phyloP scores from a whole-genome alignment of 2,888 invertebrate genomes.

The Melinaea menophilus region DNA sequence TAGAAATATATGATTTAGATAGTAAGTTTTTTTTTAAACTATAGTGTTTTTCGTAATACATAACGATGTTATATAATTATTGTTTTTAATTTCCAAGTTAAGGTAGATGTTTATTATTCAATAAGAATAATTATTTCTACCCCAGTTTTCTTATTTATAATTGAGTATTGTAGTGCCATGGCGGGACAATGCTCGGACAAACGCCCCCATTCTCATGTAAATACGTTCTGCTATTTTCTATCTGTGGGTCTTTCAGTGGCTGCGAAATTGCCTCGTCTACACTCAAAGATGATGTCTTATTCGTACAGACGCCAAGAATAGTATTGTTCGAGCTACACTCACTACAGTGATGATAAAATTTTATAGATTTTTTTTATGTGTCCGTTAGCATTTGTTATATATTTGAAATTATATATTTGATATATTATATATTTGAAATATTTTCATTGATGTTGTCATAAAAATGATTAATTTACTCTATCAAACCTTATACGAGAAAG shows the following conservation, averaged over 20 bases:
- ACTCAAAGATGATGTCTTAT: constrained; percentile 39
- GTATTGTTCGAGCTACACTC: constrained; percentile 28
- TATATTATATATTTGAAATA: too few relatives aligned
- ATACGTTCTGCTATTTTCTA: constrained; percentile 40
- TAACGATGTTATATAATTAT: too few relatives aligned
- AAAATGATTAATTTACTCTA: too few relatives aligned
- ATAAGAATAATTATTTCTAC: constrained; percentile 15
- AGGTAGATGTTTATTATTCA: too few relatives aligned
- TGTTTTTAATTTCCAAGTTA: too few relatives aligned
- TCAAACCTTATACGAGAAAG: too few relatives aligned
- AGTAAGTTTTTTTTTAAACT: too few relatives aligned
- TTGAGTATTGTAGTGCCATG: constrained; percentile 22
- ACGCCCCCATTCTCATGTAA: constrained; percentile 49
- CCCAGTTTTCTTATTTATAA: constrained; percentile 2
- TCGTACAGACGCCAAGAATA: constrained; percentile 20
- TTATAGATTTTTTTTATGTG: constrained; percentile 12
- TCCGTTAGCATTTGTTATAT: too few relatives aligned
- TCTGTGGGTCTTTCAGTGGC: constrained; percentile 54
- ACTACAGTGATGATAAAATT: constrained; percentile 21
- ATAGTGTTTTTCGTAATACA: too few relatives aligned
- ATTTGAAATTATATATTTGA: too few relatives aligned
- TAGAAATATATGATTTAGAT: too few relatives aligned
- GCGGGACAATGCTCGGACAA: constrained; percentile 42
- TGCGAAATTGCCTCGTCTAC: constrained; percentile 64
- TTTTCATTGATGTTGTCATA: too few relatives aligned